Base-by-base conservation (phyloP, 2,113 vertebrate genomes). In the Stercorarius parasiticus region DNA sequence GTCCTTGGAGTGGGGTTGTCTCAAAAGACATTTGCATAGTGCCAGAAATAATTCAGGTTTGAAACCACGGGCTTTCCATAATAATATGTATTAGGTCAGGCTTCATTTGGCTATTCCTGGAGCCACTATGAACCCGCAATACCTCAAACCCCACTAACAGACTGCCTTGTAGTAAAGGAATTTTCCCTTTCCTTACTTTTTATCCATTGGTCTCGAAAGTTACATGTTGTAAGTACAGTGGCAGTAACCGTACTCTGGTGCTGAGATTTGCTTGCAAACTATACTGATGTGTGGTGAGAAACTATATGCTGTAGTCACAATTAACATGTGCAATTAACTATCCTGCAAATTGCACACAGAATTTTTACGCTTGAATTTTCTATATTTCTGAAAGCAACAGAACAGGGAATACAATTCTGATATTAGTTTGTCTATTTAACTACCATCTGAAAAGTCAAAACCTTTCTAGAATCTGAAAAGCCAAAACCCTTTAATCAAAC, bases 131-230 rank as follows among this genome's bases (percentile, higher is more conserved):
- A 80, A 26, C 52, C 26, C 2, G 1, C 55, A 74, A 42, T 12
- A 40, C 15, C 40, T 73, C 71, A 76, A 66, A 88, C 10, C 64
- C 38, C 38, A 74, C 32, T 30, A 55, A 53, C 2, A 1, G 30
- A 70, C 2, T 83, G 45, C 25, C 71, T 36, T 25, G 26, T 10
- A 69, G 17, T 25, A 55, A 32, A 59, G 80, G 72, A 80, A 90
- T 81, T 50, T 45, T 74, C 40, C n/a, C 27, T 56, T 83, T 34
- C 42, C 13, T 2, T 53, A 18, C 10, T 29, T 80, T 27, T 70
- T n/a, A 40, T 56, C 56, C 40, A 49, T 1, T 23, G 23, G 27
- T 14, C 62, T 40, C 0, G 0, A 7, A 74, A 78, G 47, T 26
- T 32, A 13, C 2, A 2, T 6, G 4, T 13, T 66, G 3, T 25